A percentile compares a stretch with the other conserved stretches of the same genome.
Conservation (phyloP, 2,888 invertebrate genomes). For the Stictocephala bisonia region DNA sequence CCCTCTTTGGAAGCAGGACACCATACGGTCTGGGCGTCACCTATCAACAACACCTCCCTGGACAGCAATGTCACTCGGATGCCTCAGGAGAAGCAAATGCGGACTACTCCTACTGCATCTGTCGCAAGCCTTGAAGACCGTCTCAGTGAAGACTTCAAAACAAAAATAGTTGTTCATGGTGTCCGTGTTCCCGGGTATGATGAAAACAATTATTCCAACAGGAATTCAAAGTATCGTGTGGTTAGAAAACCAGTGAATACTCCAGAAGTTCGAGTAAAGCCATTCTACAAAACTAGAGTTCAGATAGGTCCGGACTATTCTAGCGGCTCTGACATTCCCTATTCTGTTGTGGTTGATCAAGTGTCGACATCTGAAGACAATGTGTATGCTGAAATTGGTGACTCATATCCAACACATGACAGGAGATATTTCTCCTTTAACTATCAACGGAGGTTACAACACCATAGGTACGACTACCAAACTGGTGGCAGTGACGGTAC, state of each 20-base stretch:
- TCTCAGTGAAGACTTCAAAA: constrained; percentile 37
- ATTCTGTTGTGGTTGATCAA: constrained; percentile 63
- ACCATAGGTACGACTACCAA: constrained; percentile 43
- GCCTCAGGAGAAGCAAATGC: neutral
- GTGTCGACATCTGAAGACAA: constrained; percentile 60
- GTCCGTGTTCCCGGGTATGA: constrained; percentile 35
- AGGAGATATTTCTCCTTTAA: constrained; percentile 45
- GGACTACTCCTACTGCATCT: constrained; percentile 7
- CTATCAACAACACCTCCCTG: constrained; percentile 20
- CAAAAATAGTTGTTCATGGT: constrained; percentile 34
- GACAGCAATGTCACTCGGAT: neutral
- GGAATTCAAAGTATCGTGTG: constrained; percentile 50
- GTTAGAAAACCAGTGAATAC: constrained; percentile 46
- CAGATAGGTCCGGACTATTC: constrained; percentile 49
- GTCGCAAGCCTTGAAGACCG: constrained; percentile 8
- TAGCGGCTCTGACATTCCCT: constrained; percentile 62
- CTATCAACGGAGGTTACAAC: constrained; percentile 37
- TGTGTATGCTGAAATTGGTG: constrained; percentile 65
- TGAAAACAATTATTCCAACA: constrained; percentile 41
- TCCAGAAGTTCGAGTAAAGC: constrained; percentile 46
- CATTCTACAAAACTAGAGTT: constrained; percentile 53
- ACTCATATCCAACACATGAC: constrained; percentile 53
- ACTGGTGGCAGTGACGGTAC: constrained; percentile 47
- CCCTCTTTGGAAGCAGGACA: constrained; percentile 29
- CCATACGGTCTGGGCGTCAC: constrained; percentile 43